Evolutionary conservation across 1,140 invertebrate species (phyloP).

Genomic region (Halictus rubicundus): DNA sequence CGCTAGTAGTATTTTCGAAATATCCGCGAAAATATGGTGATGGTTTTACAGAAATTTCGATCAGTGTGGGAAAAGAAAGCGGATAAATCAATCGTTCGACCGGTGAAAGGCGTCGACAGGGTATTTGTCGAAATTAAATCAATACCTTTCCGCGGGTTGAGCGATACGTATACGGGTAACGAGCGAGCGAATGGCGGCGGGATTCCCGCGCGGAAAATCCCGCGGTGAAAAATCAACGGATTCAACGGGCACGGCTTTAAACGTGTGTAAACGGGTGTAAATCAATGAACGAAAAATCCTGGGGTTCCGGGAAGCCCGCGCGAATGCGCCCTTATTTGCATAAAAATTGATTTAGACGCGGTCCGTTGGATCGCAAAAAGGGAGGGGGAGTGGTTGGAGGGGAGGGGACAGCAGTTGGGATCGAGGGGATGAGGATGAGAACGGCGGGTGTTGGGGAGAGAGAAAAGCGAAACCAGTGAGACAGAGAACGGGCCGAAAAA

Average conservation of each 20-base stretch:
- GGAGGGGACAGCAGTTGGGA: too few relatives aligned
- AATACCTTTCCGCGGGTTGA: conserved; percentile 25
- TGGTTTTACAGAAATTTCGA: neutral
- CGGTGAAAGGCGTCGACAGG: neutral
- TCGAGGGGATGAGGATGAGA: too few relatives aligned
- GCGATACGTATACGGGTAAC: conserved; percentile 40
- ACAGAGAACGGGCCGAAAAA: neutral
- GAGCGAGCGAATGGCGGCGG: neutral
- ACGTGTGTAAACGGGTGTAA: conserved; percentile 51
- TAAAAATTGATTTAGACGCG: conserved; percentile 60
- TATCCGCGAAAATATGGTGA: neutral
- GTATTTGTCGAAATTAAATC: conserved; percentile 46
- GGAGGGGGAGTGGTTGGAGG: too few relatives aligned
- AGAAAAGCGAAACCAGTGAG: too few relatives aligned
- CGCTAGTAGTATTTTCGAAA: too few relatives aligned
- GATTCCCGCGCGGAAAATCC: conserved; percentile 28
- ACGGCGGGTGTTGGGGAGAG: too few relatives aligned
- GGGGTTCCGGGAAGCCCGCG: conserved; percentile 4
- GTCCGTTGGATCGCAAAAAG: conserved; percentile 15
- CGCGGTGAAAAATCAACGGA: conserved; percentile 48
- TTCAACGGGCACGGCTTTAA: conserved; percentile 31
- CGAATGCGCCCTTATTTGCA: conserved; percentile 51
- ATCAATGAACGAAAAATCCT: conserved; percentile 57
- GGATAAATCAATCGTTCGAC: conserved; percentile 2
- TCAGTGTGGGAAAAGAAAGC: neutral